phyloP scores from a whole-genome alignment of 2,797 vertebrate genomes.

The Tenualosa ilisha region DNA sequence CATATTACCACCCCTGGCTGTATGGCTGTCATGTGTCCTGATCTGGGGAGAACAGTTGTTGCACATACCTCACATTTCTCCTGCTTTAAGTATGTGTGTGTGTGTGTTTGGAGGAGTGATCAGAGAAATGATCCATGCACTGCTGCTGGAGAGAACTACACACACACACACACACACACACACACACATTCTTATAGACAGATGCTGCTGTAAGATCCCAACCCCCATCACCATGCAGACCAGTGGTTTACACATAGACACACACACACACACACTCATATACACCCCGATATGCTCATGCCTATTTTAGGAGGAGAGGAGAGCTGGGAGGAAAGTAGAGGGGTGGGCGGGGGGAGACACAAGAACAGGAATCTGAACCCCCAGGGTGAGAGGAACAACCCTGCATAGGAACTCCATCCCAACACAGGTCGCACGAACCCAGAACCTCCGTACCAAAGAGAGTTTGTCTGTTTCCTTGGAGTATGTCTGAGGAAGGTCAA shows the following conservation, averaged over 20 bases:
- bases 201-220: background rate
- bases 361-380: background rate
- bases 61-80: constrained; percentile 83
- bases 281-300: background rate
- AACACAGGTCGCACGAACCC: too few relatives aligned
- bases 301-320: background rate
- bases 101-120: background rate
- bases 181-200: background rate
- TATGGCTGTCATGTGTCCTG: constrained; percentile 87
- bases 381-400: too few relatives aligned
- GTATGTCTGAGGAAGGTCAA: too few relatives aligned
- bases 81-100: constrained; percentile 61
- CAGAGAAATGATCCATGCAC: background rate
- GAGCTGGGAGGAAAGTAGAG: background rate
- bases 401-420: too few relatives aligned
- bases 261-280: constrained; percentile 30
- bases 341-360: background rate
- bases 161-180: background rate
- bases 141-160: constrained; percentile 1
- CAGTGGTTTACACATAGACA: background rate
- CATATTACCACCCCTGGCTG: constrained; percentile 47
- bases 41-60: constrained; percentile 89
- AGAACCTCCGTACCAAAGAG: too few relatives aligned
- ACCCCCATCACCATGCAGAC: background rate
- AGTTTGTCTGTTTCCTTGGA: too few relatives aligned